A percentile compares a stretch with the other conserved stretches of the same genome.
Conservation (phyloP, 2,113 vertebrate genomes). For the Trematomus loennbergii region DNA sequence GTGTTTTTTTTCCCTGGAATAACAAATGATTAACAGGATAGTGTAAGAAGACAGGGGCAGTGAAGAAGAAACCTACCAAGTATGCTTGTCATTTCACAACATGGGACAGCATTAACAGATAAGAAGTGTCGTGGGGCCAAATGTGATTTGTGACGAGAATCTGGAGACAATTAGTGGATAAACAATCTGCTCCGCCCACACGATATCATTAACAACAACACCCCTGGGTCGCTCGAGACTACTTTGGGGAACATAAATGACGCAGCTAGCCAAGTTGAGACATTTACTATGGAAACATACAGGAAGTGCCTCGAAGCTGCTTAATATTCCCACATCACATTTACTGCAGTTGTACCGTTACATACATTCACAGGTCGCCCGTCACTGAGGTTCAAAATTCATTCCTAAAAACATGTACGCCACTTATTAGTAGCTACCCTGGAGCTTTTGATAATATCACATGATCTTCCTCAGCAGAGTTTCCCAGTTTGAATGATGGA, state of each 20-base stretch:
- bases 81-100: constrained; percentile 71
- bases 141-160: constrained; percentile 44
- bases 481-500: not conserved
- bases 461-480: not conserved
- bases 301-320: constrained; percentile 20
- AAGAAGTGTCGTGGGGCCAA: constrained; percentile 40
- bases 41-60: constrained; percentile 29
- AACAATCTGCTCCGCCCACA: constrained; percentile 15
- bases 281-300: constrained; percentile 19
- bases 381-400: constrained; percentile 9
- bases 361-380: constrained; percentile 50
- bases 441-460: not conserved
- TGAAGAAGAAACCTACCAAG: constrained; percentile 50
- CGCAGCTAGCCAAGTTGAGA: constrained; percentile 39
- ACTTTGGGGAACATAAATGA: constrained; percentile 17
- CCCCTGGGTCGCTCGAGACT: not conserved
- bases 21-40: constrained; percentile 21
- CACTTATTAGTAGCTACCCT: not conserved
- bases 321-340: constrained; percentile 26
- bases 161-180: constrained; percentile 66
- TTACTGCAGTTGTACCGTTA: constrained; percentile 36
- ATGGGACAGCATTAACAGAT: constrained; percentile 47
- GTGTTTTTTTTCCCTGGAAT: constrained; percentile 63
- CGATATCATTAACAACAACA: not conserved
- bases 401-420: not conserved